A percentile compares a stretch with the other conserved stretches of the same genome.
These are phyloP conservation scores for Ambastaia sidthimunki DNA, from an alignment of 2,797 vertebrate genomes.

Conservation along the genomic window DNA sequence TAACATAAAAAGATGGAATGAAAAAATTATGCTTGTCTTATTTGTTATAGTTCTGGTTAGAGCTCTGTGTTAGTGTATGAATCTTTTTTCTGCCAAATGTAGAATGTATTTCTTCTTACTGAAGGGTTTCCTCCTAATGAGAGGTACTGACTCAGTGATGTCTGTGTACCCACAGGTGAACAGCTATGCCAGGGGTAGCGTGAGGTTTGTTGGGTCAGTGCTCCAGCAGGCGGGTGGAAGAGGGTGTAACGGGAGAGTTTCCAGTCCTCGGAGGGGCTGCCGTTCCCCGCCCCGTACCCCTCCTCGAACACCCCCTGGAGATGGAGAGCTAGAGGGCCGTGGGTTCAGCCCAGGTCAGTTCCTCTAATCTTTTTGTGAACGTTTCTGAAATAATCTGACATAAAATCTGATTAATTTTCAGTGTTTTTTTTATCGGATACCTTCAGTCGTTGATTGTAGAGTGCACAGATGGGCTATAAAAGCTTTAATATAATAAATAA, in stretches of 20 bases:
- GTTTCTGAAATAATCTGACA: background rate
- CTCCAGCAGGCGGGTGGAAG: slow-evolving; percentile 78
- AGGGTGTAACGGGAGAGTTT: slow-evolving; percentile 68
- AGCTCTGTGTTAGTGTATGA: background rate
- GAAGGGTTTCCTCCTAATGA: background rate
- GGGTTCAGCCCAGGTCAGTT: slow-evolving; percentile 78
- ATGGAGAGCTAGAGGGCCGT: slow-evolving; percentile 77
- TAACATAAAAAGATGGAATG: too few species aligned
- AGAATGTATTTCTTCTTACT: background rate
- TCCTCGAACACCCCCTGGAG: slow-evolving; percentile 79
- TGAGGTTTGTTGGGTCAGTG: slow-evolving; percentile 90
- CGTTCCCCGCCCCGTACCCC: slow-evolving; percentile 72
- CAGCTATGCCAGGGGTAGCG: slow-evolving; percentile 84
- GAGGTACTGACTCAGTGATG: background rate
- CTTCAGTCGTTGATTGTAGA: background rate
- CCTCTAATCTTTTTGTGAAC: background rate
- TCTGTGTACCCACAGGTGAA: slow-evolving; percentile 81
- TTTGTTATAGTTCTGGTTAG: too few species aligned
- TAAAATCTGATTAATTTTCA: background rate
- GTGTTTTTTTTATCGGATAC: background rate
- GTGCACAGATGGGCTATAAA: background rate
- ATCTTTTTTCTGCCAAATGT: background rate
- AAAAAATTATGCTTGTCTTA: too few species aligned
- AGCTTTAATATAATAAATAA: background rate
- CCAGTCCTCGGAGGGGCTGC: slow-evolving; percentile 77